Base-by-base conservation (phyloP, 2,888 invertebrate genomes). In the Patella depressa region DNA sequence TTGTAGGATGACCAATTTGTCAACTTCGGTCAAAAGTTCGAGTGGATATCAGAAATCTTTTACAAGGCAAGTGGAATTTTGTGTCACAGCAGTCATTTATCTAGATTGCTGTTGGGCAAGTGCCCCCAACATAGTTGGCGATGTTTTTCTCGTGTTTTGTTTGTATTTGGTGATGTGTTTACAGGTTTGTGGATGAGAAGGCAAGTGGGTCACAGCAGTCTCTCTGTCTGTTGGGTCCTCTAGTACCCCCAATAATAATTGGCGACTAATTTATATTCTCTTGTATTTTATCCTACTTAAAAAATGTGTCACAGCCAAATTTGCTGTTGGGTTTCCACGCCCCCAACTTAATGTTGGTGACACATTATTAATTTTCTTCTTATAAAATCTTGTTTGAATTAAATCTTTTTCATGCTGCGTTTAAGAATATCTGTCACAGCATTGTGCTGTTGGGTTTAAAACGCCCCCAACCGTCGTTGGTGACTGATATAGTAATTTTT, bases 381-480 rank as follows among this genome's bases (percentile, higher is more conserved):
- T 34, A 34, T 34, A 34, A 34, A 34, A 34, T 34, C 34, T 34
- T 45, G 45, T 45, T 45, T 45, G 0, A 45, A 45, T 45, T 45
- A 45, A 45, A 45, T 45, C 0, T 45, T 45, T 45, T 45, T 9
- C 45, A 45, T 45, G 76, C 54, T 75, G 45, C 9, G 71, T 70
- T 14, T 70, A 29, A 15, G 29, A 69, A 72, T 53, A 17, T 11
- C 54, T 76, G 79, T 82, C 82, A 82, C 82, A 82, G 82, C 80
- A 72, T 45, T 29, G 77, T 81, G 82, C 84, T 85, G 85, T 85
- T 85, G 85, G 85, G 85, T 81, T 74, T 73, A 24, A 55, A 29
- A 71, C 78, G 77, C 83, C 84, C 84, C 85, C 83, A 84, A 83
- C 82, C 70, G 65, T 72, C 74, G 84, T 82, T 84, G 84, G 83